Percentiles rank a stretch among this genome's conserved stretches.
Conservation (phyloP, 2,888 invertebrate genomes). For the Helobdella robusta region DNA sequence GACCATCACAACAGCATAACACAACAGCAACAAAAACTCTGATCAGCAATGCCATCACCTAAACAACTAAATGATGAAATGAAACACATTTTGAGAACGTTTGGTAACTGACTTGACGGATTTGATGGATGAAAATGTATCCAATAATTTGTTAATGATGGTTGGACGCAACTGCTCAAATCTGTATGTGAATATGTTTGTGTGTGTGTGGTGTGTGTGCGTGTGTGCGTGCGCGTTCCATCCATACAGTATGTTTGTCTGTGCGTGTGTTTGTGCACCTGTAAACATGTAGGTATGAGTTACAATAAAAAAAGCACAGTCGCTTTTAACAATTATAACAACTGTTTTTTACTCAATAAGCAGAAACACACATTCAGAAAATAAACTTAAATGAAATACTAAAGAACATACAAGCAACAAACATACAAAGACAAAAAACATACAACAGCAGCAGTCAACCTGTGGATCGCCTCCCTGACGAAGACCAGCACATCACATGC, state of each 20-base stretch:
- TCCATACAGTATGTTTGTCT: neutral
- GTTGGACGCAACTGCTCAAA: constrained; percentile 59
- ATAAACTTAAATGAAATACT: no score
- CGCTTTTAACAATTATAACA: neutral
- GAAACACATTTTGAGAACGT: no score
- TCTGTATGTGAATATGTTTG: neutral
- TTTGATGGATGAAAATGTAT: constrained; percentile 74
- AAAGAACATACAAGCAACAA: no score
- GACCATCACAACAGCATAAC: neutral
- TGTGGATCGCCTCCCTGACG: constrained; percentile 83
- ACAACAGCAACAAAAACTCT: neutral
- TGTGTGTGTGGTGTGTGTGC: no score
- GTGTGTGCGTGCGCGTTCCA: neutral
- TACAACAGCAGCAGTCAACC: constrained; percentile 57
- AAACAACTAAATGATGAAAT: no score
- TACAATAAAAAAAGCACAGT: neutral
- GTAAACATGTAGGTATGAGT: neutral
- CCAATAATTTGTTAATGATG: constrained; percentile 65
- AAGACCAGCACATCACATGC: constrained; percentile 89
- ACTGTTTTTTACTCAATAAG: no score
- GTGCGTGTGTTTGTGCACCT: no score
- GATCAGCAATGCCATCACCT: neutral
- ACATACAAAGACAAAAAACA: no score
- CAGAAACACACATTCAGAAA: no score
- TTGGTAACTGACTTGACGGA: constrained; percentile 63